These are phyloP conservation scores for Phenganax subtilis DNA, from an alignment of 92 coral and sea anemone genomes.

Conservation along the genomic window DNA sequence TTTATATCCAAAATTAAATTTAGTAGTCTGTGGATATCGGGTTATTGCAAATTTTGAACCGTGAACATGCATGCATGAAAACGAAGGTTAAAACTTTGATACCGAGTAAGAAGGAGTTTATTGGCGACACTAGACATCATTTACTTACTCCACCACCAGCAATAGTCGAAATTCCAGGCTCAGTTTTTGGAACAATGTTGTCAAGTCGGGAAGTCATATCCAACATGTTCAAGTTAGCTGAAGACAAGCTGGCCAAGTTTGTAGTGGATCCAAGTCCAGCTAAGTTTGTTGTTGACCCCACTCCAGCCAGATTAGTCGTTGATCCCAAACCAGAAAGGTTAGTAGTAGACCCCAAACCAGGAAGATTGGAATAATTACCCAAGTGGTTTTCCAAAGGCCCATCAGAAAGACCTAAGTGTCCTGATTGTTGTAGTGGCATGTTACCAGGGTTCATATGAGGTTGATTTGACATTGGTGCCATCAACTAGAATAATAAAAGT, in stretches of 20 bases:
- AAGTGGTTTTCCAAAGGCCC: slow-evolving; percentile 8
- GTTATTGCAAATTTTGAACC: too few relatives aligned
- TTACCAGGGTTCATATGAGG: slow-evolving; percentile 14
- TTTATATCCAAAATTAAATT: too few relatives aligned
- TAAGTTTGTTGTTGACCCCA: too few relatives aligned
- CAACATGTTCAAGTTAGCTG: slow-evolving; percentile 7
- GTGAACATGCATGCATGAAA: too few relatives aligned
- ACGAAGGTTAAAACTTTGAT: too few relatives aligned
- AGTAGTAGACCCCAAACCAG: too few relatives aligned
- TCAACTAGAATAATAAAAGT: slow-evolving; percentile 8
- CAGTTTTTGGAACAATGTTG: slow-evolving; percentile 31
- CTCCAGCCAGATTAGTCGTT: too few relatives aligned
- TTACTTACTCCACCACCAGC: slow-evolving; percentile 30
- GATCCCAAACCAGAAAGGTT: too few relatives aligned
- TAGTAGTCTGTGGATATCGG: too few relatives aligned
- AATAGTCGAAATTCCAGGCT: slow-evolving; percentile 34
- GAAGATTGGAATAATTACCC: background rate
- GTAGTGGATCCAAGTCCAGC: background rate
- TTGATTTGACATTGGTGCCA: slow-evolving; percentile 20
- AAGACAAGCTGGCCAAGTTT: slow-evolving; percentile 10
- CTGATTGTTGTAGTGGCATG: slow-evolving; percentile 10
- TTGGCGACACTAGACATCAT: background rate
- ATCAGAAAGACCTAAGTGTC: background rate
- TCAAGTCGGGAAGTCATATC: slow-evolving; percentile 34
- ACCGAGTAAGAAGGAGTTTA: too few relatives aligned